Evolutionary conservation across 1,140 invertebrate genomes (phyloP).

Genomic region (Holcopasites calliopsidis): DNA sequence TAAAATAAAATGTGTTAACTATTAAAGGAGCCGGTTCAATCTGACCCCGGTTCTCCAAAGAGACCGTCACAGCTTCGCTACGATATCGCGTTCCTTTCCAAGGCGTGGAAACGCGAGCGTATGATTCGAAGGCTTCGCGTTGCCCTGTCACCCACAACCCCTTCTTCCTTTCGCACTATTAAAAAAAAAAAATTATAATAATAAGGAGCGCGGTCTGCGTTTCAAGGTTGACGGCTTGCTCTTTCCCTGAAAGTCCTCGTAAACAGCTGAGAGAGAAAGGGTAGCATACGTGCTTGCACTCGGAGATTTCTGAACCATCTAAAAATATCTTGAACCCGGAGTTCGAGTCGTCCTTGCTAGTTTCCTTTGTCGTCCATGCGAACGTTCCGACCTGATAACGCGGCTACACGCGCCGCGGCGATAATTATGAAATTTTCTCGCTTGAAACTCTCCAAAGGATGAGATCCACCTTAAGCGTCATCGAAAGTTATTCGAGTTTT

Average conservation of each 20-base stretch:
- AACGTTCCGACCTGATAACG: slow-evolving; percentile 40
- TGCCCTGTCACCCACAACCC: not conserved
- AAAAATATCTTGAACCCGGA: slow-evolving; percentile 43
- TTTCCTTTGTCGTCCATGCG: slow-evolving; percentile 16
- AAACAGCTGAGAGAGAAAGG: slow-evolving; percentile 37
- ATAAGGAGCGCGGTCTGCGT: not conserved
- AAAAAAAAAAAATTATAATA: no score
- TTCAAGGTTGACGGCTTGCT: slow-evolving; percentile 47
- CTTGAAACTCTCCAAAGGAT: no score
- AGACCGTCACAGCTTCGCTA: not conserved
- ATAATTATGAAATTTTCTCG: no score
- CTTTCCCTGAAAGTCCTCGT: slow-evolving; percentile 37
- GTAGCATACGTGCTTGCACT: not conserved
- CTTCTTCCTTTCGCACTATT: slow-evolving; percentile 30
- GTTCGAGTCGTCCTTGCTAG: slow-evolving; percentile 9
- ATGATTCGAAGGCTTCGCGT: not conserved
- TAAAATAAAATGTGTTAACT: not conserved
- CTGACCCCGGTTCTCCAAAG: not conserved
- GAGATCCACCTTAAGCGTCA: not conserved
- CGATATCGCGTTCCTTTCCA: not conserved
- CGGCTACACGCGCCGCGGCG: no score
- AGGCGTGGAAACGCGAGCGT: not conserved
- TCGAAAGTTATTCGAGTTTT: slow-evolving; percentile 1
- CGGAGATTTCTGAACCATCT: not conserved
- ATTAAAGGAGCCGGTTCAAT: slow-evolving; percentile 1